Percentiles rank a stretch among this genome's conserved stretches.
phyloP scores from a whole-genome alignment of 2,797 vertebrate species.

The Chelon auratus region DNA sequence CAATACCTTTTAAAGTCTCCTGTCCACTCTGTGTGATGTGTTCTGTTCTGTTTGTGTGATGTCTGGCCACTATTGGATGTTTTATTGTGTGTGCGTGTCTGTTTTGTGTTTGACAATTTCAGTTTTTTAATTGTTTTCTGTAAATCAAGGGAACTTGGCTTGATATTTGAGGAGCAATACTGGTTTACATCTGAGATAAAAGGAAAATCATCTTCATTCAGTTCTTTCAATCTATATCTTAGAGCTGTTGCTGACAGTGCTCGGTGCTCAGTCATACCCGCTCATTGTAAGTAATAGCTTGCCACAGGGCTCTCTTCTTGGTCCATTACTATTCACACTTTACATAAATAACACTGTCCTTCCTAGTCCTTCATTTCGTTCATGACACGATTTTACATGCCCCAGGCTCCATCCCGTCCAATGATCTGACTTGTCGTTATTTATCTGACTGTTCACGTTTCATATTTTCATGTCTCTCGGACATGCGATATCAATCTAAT shows the following conservation, averaged over 20 bases:
- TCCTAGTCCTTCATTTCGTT: neutral
- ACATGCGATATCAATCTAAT: neutral
- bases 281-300: neutral
- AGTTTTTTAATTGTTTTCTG: neutral
- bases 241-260: neutral
- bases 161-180: neutral
- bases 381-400: neutral
- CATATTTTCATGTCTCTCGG: neutral
- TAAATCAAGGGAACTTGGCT: neutral
- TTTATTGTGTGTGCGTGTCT: neutral
- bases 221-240: neutral
- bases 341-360: neutral
- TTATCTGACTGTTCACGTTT: neutral
- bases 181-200: neutral
- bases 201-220: neutral
- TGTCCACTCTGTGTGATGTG: neutral
- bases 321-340: neutral
- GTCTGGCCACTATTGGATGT: neutral
- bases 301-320: neutral
- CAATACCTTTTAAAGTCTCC: neutral
- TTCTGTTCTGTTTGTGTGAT: neutral
- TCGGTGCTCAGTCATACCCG: neutral
- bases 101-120: too few relatives aligned
- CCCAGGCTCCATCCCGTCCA: neutral
- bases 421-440: neutral